Percentiles rank a stretch among this genome's conserved stretches.
These are phyloP conservation scores for Champsocephalus esox DNA, from an alignment of 2,797 vertebrate species.

Conservation along the genomic window DNA sequence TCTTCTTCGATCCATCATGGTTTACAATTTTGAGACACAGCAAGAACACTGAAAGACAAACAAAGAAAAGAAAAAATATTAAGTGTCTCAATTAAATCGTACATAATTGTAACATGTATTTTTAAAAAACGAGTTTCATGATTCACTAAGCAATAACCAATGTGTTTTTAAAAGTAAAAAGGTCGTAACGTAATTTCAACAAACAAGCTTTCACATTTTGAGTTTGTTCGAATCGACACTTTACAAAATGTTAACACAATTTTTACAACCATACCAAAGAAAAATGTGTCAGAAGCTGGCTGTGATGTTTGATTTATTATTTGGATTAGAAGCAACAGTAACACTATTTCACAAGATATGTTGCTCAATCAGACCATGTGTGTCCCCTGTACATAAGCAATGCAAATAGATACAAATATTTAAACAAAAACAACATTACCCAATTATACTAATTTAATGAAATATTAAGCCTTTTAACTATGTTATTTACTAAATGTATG, in stretches of 20 bases:
- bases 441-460: no score
- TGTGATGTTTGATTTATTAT: no score
- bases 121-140: neutral
- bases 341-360: no score
- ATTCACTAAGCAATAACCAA: neutral
- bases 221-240: neutral
- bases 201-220: neutral
- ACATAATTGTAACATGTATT: neutral
- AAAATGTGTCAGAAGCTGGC: no score
- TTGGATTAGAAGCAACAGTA: no score
- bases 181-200: neutral
- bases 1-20: slow-evolving; percentile 76
- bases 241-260: no score
- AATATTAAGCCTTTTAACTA: neutral
- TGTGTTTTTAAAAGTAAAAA: neutral
- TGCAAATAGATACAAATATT: no score
- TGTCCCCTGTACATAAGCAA: no score
- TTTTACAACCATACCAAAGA: no score
- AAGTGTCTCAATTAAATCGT: neutral
- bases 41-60: slow-evolving; percentile 46
- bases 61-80: neutral
- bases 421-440: no score
- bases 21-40: slow-evolving; percentile 44
- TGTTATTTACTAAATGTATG: neutral
- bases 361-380: no score